A percentile compares a stretch with the other conserved stretches of the same genome.
Evolutionary conservation across 2,113 vertebrate genomes (phyloP).

Genomic region (Suricata suricatta): DNA sequence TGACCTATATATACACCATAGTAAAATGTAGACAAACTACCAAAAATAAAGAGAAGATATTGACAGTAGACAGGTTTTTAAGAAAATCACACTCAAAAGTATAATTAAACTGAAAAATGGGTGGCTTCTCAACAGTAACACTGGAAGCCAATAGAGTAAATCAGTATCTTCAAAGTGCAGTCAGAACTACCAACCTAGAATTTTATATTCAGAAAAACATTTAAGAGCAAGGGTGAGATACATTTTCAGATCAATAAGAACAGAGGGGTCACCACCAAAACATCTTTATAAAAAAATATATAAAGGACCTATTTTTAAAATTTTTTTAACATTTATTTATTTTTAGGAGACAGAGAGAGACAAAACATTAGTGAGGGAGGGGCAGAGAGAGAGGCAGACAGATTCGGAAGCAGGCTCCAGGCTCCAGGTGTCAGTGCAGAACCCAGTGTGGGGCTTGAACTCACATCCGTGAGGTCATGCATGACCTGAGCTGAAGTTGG

Average conservation of each 20-base stretch:
- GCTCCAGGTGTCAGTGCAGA: too few relatives aligned
- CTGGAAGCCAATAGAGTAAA: background rate
- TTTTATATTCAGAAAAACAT: background rate
- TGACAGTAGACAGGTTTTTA: background rate
- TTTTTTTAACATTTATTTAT: too few relatives aligned
- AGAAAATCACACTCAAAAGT: background rate
- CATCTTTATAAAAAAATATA: background rate
- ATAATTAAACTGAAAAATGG: background rate
- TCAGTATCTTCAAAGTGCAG: background rate
- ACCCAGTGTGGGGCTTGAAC: too few relatives aligned
- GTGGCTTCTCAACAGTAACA: background rate
- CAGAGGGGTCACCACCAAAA: background rate
- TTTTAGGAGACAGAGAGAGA: too few relatives aligned
- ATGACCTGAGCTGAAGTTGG: too few relatives aligned
- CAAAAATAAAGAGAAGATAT: background rate
- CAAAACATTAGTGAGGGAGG: too few relatives aligned
- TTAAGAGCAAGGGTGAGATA: background rate
- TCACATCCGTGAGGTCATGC: too few relatives aligned
- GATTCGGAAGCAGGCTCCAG: too few relatives aligned
- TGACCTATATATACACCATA: background rate
- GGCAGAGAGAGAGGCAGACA: too few relatives aligned
- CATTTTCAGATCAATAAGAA: constrained; percentile 17
- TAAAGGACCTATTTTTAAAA: background rate
- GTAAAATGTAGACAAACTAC: background rate
- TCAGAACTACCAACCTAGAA: background rate